Conservation (phyloP, 2,113 vertebrate genomes). For the Coracopsis vasa region DNA sequence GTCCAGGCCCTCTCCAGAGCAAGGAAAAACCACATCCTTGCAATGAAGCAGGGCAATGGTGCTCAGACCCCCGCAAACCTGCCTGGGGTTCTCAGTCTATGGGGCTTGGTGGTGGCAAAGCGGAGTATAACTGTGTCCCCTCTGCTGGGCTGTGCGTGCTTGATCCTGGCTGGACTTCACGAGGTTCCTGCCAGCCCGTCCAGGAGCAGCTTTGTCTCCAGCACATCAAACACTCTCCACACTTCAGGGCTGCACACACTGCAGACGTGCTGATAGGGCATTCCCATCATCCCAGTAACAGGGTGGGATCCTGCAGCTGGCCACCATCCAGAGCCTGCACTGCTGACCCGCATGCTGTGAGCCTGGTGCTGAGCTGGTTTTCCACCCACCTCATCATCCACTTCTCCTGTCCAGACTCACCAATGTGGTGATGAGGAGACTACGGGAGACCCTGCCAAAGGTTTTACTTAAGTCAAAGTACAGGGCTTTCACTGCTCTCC, state of each 20-base stretch:
- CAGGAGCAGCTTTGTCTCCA: background rate
- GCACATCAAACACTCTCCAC: background rate
- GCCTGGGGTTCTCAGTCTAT: background rate
- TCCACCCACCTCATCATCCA: background rate
- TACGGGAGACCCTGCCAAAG: background rate
- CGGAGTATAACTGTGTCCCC: background rate
- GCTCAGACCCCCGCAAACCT: background rate
- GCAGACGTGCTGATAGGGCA: background rate
- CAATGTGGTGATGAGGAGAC: accelerated
- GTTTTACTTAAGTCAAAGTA: background rate
- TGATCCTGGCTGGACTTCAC: background rate
- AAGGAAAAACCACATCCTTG: background rate
- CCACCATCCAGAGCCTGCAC: background rate
- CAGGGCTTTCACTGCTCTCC: background rate
- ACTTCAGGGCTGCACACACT: background rate
- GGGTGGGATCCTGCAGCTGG: background rate
- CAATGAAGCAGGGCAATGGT: too few species aligned
- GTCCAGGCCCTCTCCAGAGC: background rate
- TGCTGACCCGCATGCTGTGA: background rate
- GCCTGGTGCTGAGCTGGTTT: background rate
- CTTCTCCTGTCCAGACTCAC: background rate
- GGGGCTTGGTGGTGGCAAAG: background rate
- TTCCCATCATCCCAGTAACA: background rate
- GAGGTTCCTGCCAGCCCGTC: background rate
- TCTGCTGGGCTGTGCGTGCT: background rate